Evolutionary conservation across 2,113 vertebrate genomes (phyloP).

Genomic region (Neodon shergylaensis): DNA sequence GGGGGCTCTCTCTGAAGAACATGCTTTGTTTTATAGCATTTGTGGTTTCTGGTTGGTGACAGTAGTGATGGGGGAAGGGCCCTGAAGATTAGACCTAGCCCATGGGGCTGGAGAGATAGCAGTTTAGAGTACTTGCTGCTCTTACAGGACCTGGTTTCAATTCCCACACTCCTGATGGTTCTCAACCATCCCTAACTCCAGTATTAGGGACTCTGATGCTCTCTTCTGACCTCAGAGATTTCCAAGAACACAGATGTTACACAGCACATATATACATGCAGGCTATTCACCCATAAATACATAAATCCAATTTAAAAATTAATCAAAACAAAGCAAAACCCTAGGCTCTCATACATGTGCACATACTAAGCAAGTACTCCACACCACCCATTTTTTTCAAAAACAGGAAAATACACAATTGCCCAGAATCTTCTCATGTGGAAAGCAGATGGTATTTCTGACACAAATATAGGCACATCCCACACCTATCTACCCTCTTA

Average conservation of each 20-base stretch:
- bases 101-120: neutral
- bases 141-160: neutral
- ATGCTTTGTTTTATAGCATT: neutral
- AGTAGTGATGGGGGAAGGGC: neutral
- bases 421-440: slow-evolving; percentile 26
- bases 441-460: neutral
- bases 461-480: neutral
- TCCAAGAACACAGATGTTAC: neutral
- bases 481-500: neutral
- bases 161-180: neutral
- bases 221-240: neutral
- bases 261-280: neutral
- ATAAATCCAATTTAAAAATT: neutral
- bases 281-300: neutral
- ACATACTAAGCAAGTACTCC: neutral
- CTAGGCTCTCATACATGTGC: neutral
- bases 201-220: neutral
- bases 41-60: neutral
- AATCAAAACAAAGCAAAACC: neutral
- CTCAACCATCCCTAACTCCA: neutral
- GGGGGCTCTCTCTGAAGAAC: neutral
- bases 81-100: neutral
- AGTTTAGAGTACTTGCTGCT: neutral
- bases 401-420: neutral
- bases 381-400: neutral